Evolutionary conservation across 2,888 invertebrate species (phyloP).

Genomic region (Leucozona laternaria): DNA sequence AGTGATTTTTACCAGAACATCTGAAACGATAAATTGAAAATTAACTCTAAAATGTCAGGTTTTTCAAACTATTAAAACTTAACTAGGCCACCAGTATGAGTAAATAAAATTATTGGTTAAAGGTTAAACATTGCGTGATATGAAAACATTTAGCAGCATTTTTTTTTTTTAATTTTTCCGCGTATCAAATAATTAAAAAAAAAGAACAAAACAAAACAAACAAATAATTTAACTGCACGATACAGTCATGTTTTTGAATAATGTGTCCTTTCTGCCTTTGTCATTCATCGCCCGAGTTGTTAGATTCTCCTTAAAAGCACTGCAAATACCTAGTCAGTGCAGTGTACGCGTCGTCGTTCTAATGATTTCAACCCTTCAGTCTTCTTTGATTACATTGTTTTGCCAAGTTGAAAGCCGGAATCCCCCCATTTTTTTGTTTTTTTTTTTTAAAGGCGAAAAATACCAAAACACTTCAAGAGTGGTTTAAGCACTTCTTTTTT

Average conservation of each 20-base stretch:
- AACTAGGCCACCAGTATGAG: background rate
- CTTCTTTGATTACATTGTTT: constrained; percentile 66
- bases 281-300: constrained; percentile 21
- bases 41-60: background rate
- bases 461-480: constrained; percentile 64
- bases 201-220: background rate
- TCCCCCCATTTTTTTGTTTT: constrained; percentile 39
- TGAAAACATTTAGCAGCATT: background rate
- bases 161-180: background rate
- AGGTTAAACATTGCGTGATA: constrained; percentile 32
- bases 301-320: constrained; percentile 41
- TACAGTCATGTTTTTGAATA: constrained; percentile 21
- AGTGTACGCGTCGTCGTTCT: constrained; percentile 13
- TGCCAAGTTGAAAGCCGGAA: constrained; percentile 46
- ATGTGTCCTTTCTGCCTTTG: constrained; percentile 5
- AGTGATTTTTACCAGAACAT: constrained; percentile 90
- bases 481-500: constrained; percentile 53
- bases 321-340: constrained; percentile 39
- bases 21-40: constrained; percentile 78
- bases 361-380: constrained; percentile 58
- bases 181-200: constrained; percentile 1
- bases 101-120: background rate
- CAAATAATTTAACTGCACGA: constrained; percentile 4
- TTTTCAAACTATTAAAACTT: background rate
- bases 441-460: constrained; percentile 24